These are phyloP conservation scores for Troilus luridus DNA, from an alignment of 2,888 invertebrate genomes.

Conservation along the genomic window DNA sequence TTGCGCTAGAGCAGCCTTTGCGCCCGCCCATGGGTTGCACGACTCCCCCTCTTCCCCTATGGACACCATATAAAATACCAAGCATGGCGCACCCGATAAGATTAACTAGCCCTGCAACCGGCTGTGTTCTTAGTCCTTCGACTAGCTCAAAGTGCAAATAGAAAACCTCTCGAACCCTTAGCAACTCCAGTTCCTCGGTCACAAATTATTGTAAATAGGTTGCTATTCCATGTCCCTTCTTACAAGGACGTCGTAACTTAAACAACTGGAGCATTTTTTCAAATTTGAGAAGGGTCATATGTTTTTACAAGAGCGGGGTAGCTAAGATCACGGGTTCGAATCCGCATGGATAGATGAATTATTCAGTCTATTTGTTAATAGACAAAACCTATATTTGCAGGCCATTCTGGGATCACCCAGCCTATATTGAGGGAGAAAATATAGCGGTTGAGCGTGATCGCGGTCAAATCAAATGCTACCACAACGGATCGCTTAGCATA, in stretches of 20 bases:
- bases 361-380: too few species aligned
- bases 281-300: too few species aligned
- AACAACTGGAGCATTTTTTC: not conserved
- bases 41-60: not conserved
- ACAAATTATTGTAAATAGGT: not conserved
- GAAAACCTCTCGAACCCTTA: not conserved
- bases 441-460: too few species aligned
- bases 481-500: too few species aligned
- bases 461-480: too few species aligned
- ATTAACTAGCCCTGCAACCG: not conserved
- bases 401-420: too few species aligned
- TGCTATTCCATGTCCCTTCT: not conserved
- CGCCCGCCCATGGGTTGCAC: not conserved
- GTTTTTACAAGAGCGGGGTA: too few species aligned
- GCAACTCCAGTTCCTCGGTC: not conserved
- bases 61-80: not conserved
- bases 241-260: not conserved
- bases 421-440: too few species aligned
- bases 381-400: too few species aligned
- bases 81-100: slow-evolving; percentile 27
- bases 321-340: too few species aligned
- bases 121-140: not conserved
- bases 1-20: not conserved
- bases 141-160: not conserved
- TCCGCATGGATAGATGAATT: too few species aligned